Conservation (phyloP, 2,797 vertebrate genomes). For the Acropternis orthonyx region DNA sequence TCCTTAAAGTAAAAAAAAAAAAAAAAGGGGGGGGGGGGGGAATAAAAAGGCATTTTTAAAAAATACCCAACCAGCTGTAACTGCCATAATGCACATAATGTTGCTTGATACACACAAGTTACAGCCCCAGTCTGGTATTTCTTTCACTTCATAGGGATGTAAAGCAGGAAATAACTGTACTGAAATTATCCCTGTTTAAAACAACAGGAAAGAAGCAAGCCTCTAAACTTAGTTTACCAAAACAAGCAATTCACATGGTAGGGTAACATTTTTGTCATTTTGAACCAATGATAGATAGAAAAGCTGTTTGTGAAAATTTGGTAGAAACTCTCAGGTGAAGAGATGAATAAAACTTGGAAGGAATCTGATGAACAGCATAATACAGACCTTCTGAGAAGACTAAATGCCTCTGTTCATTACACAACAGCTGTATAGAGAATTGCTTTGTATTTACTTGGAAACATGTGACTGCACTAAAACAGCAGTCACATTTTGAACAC, state of each 20-base stretch:
- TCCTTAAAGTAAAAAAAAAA: background rate
- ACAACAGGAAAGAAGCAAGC: background rate
- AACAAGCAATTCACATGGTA: background rate
- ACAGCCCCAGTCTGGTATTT: background rate
- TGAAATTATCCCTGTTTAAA: background rate
- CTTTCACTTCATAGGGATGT: background rate
- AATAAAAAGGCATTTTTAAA: background rate
- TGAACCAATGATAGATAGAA: background rate
- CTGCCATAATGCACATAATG: background rate
- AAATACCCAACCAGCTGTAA: background rate
- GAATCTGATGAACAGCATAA: background rate
- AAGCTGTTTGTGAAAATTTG: background rate
- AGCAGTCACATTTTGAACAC: background rate
- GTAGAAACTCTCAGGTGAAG: background rate
- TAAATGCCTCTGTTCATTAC: background rate
- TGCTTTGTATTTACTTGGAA: background rate
- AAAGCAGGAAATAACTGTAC: background rate
- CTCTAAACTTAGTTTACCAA: background rate
- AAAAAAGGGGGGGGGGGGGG: too few species aligned
- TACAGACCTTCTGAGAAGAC: background rate
- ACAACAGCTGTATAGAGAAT: background rate
- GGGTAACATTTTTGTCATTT: background rate
- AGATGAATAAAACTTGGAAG: background rate
- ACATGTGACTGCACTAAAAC: background rate
- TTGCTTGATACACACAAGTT: background rate